These are phyloP conservation scores for Panagrolaimus sp. DNA, from an alignment of 1,140 invertebrate genomes.

Conservation along the genomic window DNA sequence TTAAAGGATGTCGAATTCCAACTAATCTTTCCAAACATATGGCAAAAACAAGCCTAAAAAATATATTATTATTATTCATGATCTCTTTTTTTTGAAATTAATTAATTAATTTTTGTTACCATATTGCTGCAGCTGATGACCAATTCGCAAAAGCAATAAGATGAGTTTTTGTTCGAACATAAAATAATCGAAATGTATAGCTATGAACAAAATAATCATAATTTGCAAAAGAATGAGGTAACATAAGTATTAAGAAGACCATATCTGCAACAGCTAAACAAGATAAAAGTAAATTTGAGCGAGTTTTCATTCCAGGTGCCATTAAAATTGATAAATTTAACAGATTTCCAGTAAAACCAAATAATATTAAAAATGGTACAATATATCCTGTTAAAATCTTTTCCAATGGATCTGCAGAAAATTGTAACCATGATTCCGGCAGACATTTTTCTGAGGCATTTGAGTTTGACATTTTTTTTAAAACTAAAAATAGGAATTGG, in stretches of 20 bases:
- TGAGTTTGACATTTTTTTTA: background rate
- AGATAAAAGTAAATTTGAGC: constrained; percentile 20
- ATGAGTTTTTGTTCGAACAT: constrained; percentile 7
- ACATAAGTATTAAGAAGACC: constrained; percentile 20
- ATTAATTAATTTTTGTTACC: constrained; percentile 8
- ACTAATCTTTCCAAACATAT: constrained; percentile 24
- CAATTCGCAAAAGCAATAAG: constrained; percentile 19
- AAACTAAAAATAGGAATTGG: background rate
- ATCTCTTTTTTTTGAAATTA: too few relatives aligned
- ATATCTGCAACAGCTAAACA: constrained; percentile 22
- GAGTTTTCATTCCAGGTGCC: constrained; percentile 24
- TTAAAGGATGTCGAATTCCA: constrained; percentile 26
- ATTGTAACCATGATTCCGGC: constrained; percentile 5
- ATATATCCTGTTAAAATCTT: constrained; percentile 18
- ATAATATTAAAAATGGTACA: constrained; percentile 18
- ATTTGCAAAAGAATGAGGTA: constrained; percentile 20
- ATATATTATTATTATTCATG: background rate
- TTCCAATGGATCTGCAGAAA: background rate
- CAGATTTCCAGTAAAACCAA: constrained; percentile 24
- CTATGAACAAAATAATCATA: constrained; percentile 16
- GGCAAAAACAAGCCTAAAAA: constrained; percentile 23
- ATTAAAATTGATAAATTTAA: constrained; percentile 24
- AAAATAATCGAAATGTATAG: constrained; percentile 18
- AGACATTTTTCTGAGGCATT: background rate
- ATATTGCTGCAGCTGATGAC: constrained; percentile 23